Conservation (phyloP, 1,140 invertebrate species). For the Globodera rostochiensis region DNA sequence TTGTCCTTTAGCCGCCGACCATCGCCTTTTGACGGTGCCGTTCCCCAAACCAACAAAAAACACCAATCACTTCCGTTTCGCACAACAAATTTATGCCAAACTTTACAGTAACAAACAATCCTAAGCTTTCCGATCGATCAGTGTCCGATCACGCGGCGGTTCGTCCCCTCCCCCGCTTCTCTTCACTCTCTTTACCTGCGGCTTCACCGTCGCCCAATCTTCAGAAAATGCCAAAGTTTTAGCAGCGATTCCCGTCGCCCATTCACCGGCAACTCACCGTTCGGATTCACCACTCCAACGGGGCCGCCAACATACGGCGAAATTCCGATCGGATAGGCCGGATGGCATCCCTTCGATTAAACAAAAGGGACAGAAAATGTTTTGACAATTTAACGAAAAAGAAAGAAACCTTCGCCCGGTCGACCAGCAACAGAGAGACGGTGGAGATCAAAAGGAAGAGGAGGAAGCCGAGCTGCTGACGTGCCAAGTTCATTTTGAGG, state of each 20-base stretch:
- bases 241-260: too few species aligned
- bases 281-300: neutral
- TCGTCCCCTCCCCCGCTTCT: neutral
- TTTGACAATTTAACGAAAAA: neutral
- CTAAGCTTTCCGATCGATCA: neutral
- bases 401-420: neutral
- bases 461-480: neutral
- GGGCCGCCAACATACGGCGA: neutral
- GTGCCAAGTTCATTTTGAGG: neutral
- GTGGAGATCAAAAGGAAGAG: neutral
- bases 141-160: neutral
- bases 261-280: neutral
- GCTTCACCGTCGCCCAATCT: slow-evolving; percentile 3
- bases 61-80: neutral
- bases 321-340: neutral
- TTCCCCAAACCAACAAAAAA: neutral
- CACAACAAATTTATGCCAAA: neutral
- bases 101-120: neutral
- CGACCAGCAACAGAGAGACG: neutral
- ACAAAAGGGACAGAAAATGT: neutral
- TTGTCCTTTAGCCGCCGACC: too few species aligned
- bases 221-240: neutral
- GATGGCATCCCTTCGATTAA: neutral
- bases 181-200: neutral
- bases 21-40: too few species aligned